These are phyloP conservation scores for Caenorhabditis sp. DNA, from an alignment of 2,888 invertebrate species.

Conservation along the genomic window DNA sequence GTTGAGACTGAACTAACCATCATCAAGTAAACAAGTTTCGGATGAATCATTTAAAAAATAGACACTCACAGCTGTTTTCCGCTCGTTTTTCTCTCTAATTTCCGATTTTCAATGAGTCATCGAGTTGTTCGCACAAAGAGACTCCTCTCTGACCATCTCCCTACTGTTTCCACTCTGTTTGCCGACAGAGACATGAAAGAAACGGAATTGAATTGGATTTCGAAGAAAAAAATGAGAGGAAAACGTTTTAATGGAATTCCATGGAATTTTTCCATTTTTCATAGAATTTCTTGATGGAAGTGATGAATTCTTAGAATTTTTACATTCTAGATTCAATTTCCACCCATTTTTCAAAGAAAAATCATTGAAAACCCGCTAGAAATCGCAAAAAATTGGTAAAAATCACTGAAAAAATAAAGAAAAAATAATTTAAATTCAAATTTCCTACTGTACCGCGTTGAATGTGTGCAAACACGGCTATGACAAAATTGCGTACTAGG, in stretches of 20 bases:
- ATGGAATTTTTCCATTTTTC: not conserved
- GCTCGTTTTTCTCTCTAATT: too few relatives aligned
- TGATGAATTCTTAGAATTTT: too few relatives aligned
- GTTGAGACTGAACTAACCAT: not conserved
- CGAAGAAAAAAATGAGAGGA: not conserved
- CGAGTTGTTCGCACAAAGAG: constrained; percentile 1
- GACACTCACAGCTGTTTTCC: constrained; percentile 3
- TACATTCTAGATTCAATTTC: too few relatives aligned
- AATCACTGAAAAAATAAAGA: not conserved
- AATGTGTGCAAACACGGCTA: not conserved
- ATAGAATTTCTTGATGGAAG: not conserved
- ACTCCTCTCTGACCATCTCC: constrained; percentile 11
- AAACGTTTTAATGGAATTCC: too few relatives aligned
- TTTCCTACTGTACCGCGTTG: not conserved
- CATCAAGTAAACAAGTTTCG: not conserved
- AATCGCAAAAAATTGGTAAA: not conserved
- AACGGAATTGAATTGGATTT: not conserved
- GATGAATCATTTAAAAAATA: not conserved
- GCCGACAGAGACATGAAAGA: not conserved
- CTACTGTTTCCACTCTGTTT: constrained; percentile 10
- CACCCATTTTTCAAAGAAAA: too few relatives aligned
- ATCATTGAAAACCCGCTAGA: too few relatives aligned
- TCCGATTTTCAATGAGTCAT: not conserved
- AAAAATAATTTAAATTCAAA: not conserved
- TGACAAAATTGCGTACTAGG: not conserved